Evolutionary conservation across 1,140 invertebrate genomes (phyloP), one percentile per base, ranked within the genome.

Genomic region (Ericerus pela): DNA sequence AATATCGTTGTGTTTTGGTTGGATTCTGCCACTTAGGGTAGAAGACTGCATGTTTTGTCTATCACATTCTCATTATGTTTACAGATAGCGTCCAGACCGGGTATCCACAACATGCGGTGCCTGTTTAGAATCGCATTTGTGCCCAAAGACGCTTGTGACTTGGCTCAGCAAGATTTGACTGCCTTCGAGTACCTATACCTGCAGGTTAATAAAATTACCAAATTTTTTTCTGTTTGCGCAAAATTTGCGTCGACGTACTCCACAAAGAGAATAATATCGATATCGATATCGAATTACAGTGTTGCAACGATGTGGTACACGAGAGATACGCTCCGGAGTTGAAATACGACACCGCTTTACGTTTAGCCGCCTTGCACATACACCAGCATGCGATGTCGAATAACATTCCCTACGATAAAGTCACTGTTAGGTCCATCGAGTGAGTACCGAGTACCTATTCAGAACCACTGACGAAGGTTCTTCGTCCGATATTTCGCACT

Each of bases 251-350:
- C n/a, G n/a, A n/a, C n/a, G n/a, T n/a, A n/a, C n/a, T n/a, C n/a
- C n/a, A n/a, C n/a, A n/a, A n/a, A n/a, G n/a, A n/a, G n/a, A n/a
- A n/a, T n/a, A n/a, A n/a, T n/a, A n/a, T n/a, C n/a, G n/a, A n/a
- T n/a, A n/a, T n/a, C n/a, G n/a, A n/a, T n/a, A n/a, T n/a, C 56
- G 60, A 59, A 58, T 71, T 73, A 29, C 79, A 92, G 75, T 91
- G 88, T 69, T 91, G 88, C 66, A 93, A 92, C 67, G 90, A 95
- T 71, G 87, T 94, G 5, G 83, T 90, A 8, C 84, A 92, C 65
- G 89, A 93, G 65, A 69, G 89, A 37, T 92, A 92, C 68, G 82
- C 86, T 0, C 86, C 88, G 0, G 89, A 94, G 66, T 75, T 94
- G 53, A 85, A 90, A 62, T 86, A 88, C 41, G 89, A 94, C 59